A percentile compares a stretch with the other conserved stretches of the same genome.
phyloP scores from a whole-genome alignment of 1,140 invertebrate species.

The Aporrectodea caliginosa region DNA sequence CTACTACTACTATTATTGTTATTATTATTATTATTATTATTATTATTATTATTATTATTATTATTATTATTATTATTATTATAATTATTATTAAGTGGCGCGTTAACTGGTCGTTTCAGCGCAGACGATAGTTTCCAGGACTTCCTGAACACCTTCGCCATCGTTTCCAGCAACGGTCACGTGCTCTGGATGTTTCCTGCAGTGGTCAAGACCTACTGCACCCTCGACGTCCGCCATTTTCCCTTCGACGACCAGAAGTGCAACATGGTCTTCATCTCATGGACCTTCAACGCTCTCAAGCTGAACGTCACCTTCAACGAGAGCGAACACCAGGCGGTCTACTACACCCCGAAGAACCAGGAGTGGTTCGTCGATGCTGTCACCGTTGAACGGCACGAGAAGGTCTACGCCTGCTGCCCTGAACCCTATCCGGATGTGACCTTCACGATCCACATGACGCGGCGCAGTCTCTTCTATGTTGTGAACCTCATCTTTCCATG shows the following conservation, averaged over 20 bases:
- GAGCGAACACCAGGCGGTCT: constrained; percentile 22
- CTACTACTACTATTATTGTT: constrained; percentile 4
- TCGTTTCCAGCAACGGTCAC: constrained; percentile 82
- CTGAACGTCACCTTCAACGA: constrained; percentile 31
- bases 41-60: constrained; percentile 1
- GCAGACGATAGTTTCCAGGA: constrained; percentile 98
- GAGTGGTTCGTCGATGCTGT: constrained; percentile 34
- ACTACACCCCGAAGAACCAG: constrained; percentile 37
- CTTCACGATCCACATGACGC: constrained; percentile 91
- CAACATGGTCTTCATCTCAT: constrained; percentile 34
- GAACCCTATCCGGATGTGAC: constrained; percentile 92
- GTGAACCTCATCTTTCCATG: constrained; percentile 41
- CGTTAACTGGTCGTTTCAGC: too few species aligned
- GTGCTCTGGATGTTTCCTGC: constrained; percentile 66
- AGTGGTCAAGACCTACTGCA: constrained; percentile 36
- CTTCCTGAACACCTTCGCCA: constrained; percentile 92
- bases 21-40: constrained; percentile 4
- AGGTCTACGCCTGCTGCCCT: constrained; percentile 34
- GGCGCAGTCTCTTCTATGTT: constrained; percentile 93
- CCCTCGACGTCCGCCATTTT: constrained; percentile 35
- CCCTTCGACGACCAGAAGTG: constrained; percentile 37
- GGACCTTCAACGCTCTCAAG: constrained; percentile 34
- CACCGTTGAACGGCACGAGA: constrained; percentile 23
- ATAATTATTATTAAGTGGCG: background rate
- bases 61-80: constrained; percentile 4